phyloP scores from a whole-genome alignment of 2,888 invertebrate species.

The Andrena bicolor region DNA sequence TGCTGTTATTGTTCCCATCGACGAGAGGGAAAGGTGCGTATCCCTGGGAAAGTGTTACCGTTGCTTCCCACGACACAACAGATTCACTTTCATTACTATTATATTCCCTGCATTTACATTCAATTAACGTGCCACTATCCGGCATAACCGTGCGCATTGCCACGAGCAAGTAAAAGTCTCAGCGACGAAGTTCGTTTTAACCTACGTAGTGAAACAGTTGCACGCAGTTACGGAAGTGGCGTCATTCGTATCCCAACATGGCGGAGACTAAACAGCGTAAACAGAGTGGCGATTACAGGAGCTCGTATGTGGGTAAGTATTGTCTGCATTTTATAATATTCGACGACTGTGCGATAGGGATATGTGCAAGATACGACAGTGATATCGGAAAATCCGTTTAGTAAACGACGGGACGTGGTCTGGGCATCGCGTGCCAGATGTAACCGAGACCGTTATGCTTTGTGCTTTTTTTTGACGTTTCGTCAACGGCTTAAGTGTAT shows the following conservation, averaged over 20 bases:
- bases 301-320: slow-evolving; percentile 83
- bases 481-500: slow-evolving; percentile 23
- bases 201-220: slow-evolving; percentile 70
- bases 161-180: slow-evolving; percentile 36
- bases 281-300: slow-evolving; percentile 84
- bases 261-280: slow-evolving; percentile 86
- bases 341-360: not conserved
- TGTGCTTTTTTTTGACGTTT: slow-evolving; percentile 61
- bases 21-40: slow-evolving; percentile 36
- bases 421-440: slow-evolving; percentile 69
- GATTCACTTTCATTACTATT: slow-evolving; percentile 53
- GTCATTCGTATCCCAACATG: slow-evolving; percentile 83
- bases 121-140: slow-evolving; percentile 45
- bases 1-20: slow-evolving; percentile 3
- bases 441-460: slow-evolving; percentile 63
- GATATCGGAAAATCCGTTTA: slow-evolving; percentile 4
- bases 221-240: slow-evolving; percentile 80
- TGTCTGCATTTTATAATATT: slow-evolving; percentile 41
- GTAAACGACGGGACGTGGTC: not conserved
- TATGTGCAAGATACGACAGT: not conserved
- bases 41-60: slow-evolving; percentile 35
- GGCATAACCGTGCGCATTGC: slow-evolving; percentile 30
- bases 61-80: slow-evolving; percentile 35
- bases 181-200: slow-evolving; percentile 59
- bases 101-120: slow-evolving; percentile 58